Conservation (phyloP, 92 coral and sea anemone species). For the Heteractis magnifica region DNA sequence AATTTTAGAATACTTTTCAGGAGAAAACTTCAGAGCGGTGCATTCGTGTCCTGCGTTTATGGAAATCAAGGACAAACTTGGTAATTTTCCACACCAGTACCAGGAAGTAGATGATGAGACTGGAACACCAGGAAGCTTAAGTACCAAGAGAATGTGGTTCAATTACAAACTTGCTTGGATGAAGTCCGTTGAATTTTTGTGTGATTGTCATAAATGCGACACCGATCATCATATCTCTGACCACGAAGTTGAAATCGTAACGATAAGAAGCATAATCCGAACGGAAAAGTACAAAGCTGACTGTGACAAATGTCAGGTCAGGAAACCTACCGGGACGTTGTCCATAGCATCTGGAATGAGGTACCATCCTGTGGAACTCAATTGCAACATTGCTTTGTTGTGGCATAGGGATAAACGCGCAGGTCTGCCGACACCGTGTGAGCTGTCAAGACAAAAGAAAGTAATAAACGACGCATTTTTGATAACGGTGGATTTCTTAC, state of each 20-base stretch:
- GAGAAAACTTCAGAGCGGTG: not conserved
- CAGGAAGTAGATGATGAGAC: not conserved
- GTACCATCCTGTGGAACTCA: not conserved
- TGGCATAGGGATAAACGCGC: not conserved
- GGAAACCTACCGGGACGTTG: not conserved
- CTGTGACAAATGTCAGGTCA: not conserved
- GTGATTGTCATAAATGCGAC: not conserved
- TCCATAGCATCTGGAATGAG: not conserved
- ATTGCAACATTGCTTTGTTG: not conserved
- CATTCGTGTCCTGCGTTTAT: not conserved
- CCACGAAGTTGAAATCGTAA: no score
- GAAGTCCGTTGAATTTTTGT: not conserved
- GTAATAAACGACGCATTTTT: not conserved
- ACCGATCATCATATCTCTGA: not conserved
- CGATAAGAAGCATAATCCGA: not conserved
- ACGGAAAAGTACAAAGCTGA: not conserved
- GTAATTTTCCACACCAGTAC: not conserved
- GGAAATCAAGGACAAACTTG: not conserved
- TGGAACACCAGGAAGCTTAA: not conserved
- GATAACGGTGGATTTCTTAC: not conserved
- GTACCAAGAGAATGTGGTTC: not conserved
- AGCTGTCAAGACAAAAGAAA: not conserved
- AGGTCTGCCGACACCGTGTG: not conserved
- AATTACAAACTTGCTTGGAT: not conserved
- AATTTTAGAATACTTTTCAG: not conserved